phyloP scores from a whole-genome alignment of 2,888 invertebrate genomes.

The Metacarcinus magister region DNA sequence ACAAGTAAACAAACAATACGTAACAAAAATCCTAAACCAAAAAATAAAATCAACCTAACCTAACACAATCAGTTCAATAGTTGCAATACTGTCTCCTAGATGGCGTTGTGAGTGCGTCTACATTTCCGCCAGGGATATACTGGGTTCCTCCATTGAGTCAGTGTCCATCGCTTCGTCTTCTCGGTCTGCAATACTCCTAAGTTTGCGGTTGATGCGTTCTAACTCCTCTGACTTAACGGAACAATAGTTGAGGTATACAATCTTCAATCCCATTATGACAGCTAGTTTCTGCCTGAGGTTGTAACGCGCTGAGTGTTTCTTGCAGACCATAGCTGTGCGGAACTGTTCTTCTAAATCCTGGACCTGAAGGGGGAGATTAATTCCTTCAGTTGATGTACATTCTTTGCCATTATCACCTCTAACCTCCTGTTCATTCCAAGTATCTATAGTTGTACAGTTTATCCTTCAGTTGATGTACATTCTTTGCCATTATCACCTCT shows the following conservation, averaged over 20 bases:
- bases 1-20: background rate
- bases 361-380: background rate
- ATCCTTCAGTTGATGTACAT: no score
- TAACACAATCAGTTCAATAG: background rate
- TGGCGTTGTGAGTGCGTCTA: background rate
- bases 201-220: constrained; percentile 68
- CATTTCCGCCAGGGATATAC: constrained; percentile 58
- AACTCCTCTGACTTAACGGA: constrained; percentile 73
- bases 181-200: constrained; percentile 57
- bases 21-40: background rate
- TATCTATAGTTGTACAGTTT: no score
- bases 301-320: constrained; percentile 78
- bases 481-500: no score
- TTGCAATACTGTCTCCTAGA: background rate
- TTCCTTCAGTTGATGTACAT: no score
- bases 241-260: constrained; percentile 79
- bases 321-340: constrained; percentile 73
- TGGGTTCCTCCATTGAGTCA: constrained; percentile 66
- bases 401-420: no score
- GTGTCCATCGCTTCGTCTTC: constrained; percentile 78
- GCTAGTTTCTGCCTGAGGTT: constrained; percentile 77
- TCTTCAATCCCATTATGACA: constrained; percentile 77
- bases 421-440: no score
- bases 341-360: constrained; percentile 78
- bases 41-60: no score